phyloP scores from a whole-genome alignment of 1,140 invertebrate genomes.

The Limonius californicus region DNA sequence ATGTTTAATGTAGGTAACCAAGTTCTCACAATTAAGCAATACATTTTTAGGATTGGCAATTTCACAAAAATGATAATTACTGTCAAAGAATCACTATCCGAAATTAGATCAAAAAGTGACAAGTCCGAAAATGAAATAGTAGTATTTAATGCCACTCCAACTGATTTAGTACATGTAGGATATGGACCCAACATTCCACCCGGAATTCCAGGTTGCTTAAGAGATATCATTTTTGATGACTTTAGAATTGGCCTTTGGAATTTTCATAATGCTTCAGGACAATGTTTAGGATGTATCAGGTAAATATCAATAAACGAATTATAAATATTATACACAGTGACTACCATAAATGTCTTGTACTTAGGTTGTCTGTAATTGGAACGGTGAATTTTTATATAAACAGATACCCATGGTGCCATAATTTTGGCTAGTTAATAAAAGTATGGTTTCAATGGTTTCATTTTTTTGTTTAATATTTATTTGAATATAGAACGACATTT shows the following conservation, averaged over 20 bases:
- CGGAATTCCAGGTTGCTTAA: constrained; percentile 70
- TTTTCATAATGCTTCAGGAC: constrained; percentile 61
- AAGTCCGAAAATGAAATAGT: not conserved
- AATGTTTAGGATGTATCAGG: constrained; percentile 75
- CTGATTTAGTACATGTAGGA: constrained; percentile 16
- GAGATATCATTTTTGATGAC: constrained; percentile 73
- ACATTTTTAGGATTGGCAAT: constrained; percentile 50
- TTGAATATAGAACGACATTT: no score
- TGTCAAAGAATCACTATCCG: constrained; percentile 42
- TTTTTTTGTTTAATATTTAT: no score
- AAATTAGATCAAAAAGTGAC: not conserved
- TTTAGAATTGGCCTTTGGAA: constrained; percentile 84
- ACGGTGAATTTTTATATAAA: no score
- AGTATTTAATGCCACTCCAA: constrained; percentile 1
- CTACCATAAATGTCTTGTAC: not conserved
- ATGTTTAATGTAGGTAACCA: not conserved
- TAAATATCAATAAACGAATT: constrained; percentile 47
- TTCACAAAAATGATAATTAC: constrained; percentile 54
- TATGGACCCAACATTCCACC: constrained; percentile 7
- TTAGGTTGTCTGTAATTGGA: no score
- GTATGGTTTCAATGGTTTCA: no score
- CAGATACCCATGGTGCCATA: no score
- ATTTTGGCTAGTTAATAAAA: no score
- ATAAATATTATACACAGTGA: constrained; percentile 37
- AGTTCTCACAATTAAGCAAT: no score